These are phyloP conservation scores for Pardosa pseudoannulata DNA, from an alignment of 2,888 invertebrate species.

Conservation along the genomic window DNA sequence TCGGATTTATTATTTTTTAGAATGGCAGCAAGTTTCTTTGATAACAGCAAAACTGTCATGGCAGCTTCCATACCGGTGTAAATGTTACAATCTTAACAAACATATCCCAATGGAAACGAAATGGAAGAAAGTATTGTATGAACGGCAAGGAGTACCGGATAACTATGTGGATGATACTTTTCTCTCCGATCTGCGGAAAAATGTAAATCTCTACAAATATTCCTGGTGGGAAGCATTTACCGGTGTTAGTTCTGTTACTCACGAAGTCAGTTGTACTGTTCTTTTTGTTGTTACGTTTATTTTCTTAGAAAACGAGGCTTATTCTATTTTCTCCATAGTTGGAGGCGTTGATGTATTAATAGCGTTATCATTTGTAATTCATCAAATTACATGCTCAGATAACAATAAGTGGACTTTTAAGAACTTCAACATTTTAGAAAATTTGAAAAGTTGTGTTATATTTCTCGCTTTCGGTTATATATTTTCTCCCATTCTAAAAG, in stretches of 20 bases:
- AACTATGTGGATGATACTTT: constrained; percentile 94
- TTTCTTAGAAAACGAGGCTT: constrained; percentile 83
- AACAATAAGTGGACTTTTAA: constrained; percentile 33
- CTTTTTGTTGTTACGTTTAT: constrained; percentile 67
- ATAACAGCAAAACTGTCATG: background rate
- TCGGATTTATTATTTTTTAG: too few relatives aligned
- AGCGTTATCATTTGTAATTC: constrained; percentile 77
- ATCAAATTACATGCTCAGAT: background rate
- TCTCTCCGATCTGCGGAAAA: constrained; percentile 88
- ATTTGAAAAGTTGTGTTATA: constrained; percentile 82
- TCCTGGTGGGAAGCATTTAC: constrained; percentile 84
- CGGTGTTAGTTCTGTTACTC: constrained; percentile 87
- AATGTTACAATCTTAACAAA: background rate
- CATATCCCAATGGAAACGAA: constrained; percentile 13
- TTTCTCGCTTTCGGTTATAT: constrained; percentile 92
- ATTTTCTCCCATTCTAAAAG: constrained; percentile 93
- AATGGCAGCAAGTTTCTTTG: too few relatives aligned
- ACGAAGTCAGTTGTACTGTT: constrained; percentile 83
- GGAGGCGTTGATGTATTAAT: background rate
- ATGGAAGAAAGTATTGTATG: constrained; percentile 94
- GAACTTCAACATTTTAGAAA: background rate
- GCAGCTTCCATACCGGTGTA: background rate
- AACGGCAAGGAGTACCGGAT: constrained; percentile 90
- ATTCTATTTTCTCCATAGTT: constrained; percentile 82
- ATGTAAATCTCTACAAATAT: constrained; percentile 87